These are phyloP conservation scores for Danionella cerebrum DNA, from an alignment of 2,113 vertebrate genomes.

Conservation along the genomic window DNA sequence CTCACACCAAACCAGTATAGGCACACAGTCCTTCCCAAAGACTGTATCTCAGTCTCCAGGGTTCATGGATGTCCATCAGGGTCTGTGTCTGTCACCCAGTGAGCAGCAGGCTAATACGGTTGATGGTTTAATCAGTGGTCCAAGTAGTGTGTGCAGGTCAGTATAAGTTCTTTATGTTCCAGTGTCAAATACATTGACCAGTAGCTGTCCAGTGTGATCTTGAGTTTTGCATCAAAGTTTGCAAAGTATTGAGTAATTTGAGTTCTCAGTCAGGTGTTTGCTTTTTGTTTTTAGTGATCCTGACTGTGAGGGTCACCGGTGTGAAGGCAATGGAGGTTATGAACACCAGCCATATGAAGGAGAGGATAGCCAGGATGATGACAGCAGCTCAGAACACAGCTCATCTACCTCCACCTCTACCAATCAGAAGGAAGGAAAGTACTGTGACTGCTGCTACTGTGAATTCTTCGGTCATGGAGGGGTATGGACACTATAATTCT, in stretches of 20 bases:
- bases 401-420: constrained; percentile 99
- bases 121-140: constrained; percentile 79
- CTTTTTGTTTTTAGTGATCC: constrained; percentile 83
- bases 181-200: neutral
- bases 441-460: constrained; percentile 99
- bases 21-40: constrained; percentile 79
- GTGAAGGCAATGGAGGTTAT: constrained; percentile 78
- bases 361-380: constrained; percentile 92
- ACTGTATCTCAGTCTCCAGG: constrained; percentile 74
- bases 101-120: constrained; percentile 68
- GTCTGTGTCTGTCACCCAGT: constrained; percentile 75
- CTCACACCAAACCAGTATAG: constrained; percentile 75
- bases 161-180: neutral
- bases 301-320: constrained; percentile 93
- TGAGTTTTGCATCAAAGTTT: neutral
- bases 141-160: constrained; percentile 94
- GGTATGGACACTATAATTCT: constrained; percentile 63
- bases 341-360: constrained; percentile 88
- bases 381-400: constrained; percentile 97
- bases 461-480: constrained; percentile 98
- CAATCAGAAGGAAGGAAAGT: constrained; percentile 97
- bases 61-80: constrained; percentile 79
- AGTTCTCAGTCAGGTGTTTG: neutral
- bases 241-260: neutral
- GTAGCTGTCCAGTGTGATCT: neutral